Evolutionary conservation across 2,113 vertebrate species (phyloP), one percentile per base, ranked within the genome.

Genomic region (Callipepla squamata): DNA sequence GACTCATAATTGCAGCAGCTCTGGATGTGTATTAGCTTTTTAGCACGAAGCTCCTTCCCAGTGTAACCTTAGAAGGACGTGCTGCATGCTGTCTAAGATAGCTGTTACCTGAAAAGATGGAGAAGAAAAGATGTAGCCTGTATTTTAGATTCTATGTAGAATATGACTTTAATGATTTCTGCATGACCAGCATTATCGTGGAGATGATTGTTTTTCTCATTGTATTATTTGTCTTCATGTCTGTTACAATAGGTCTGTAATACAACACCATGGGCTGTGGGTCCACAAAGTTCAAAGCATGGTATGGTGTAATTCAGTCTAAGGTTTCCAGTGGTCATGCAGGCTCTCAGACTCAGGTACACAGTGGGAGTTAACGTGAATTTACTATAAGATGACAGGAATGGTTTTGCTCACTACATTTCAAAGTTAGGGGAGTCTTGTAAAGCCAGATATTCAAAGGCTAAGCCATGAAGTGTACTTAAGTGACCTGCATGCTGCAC

Each of bases 401-500:
- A 34, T 25, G 26, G 10, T 32, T 91, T 59, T 70, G 9, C 66
- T n/a, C 47, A 42, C 53, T n/a, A 21, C 0, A 0, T 69, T 92
- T 67, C 30, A 48, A 63, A 40, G 19, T 78, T 25, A 89, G 38
- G 13, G 47, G 25, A 89, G 28, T 81, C 84, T 72, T 36, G 25
- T 84, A 44, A 78, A 51, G n/a, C 44, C 34, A 65, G 44, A 13
- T 75, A 23, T 14, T 84, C 51, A 63, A 21, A 89, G 42, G 32
- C 9, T 63, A 10, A 21, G 48, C 58, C 6, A 6, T 20, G 13
- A 80, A 58, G 36, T 36, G 28, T 26, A 26, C 8, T 36, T 66
- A 38, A 7, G n/a, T 51, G 28, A 66, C 18, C 26, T 0, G 3
- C 1, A 1, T 0, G 1, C 21, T 67, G 26, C 40, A 17, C n/a